A percentile compares a stretch with the other conserved stretches of the same genome.
phyloP scores from a whole-genome alignment of 2,113 vertebrate species.

The Bufo bufo region DNA sequence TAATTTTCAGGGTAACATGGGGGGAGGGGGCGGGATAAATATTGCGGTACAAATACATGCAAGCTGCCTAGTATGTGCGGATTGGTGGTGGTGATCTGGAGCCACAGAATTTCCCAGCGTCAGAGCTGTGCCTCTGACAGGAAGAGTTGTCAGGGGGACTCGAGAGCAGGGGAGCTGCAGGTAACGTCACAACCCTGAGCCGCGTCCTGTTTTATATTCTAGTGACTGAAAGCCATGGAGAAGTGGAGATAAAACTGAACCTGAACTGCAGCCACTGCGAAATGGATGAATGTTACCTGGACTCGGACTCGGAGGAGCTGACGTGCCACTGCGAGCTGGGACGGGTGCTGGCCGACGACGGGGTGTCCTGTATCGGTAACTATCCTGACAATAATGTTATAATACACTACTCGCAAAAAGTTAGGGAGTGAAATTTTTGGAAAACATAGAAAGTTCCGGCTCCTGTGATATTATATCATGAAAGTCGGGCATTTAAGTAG shows the following conservation, averaged over 20 bases:
- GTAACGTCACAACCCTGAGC: neutral
- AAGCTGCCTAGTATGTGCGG: too few species aligned
- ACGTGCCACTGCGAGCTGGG: conserved; percentile 89
- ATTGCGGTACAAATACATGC: neutral
- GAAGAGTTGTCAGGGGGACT: neutral
- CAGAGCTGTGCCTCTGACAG: too few species aligned
- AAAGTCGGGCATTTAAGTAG: too few species aligned
- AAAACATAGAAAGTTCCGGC: too few species aligned
- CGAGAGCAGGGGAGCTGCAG: neutral
- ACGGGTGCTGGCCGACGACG: conserved; percentile 80
- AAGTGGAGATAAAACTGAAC: conserved; percentile 89
- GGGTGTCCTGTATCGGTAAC: conserved; percentile 84
- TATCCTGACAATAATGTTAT: too few species aligned
- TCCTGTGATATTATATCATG: too few species aligned
- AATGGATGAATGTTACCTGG: conserved; percentile 85
- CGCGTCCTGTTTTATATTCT: conserved; percentile 60
- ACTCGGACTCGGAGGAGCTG: conserved; percentile 74
- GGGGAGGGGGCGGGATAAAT: neutral
- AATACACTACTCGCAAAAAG: too few species aligned
- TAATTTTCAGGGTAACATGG: neutral
- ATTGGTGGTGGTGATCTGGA: too few species aligned
- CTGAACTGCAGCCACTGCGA: conserved; percentile 97
- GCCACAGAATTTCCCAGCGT: too few species aligned
- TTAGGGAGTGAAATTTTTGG: too few species aligned
- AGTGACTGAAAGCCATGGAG: conserved; percentile 93